Conservation (phyloP, 2,797 vertebrate species). For the Aldrovandia affinis region DNA sequence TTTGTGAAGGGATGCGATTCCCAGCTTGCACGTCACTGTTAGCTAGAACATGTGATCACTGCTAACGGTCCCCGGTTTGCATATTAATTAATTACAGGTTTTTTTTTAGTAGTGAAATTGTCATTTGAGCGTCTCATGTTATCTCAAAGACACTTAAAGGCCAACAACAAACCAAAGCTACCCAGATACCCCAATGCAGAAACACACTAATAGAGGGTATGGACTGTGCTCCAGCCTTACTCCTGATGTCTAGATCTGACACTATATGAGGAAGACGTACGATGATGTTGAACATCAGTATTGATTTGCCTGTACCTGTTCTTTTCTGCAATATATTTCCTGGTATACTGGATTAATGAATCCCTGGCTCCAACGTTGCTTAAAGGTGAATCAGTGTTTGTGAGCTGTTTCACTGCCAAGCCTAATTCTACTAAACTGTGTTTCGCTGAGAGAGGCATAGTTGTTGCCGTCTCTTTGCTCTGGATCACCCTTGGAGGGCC, state of each 20-base stretch:
- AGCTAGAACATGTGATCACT: background rate
- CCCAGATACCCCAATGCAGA: background rate
- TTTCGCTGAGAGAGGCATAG: background rate
- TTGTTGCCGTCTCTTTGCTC: background rate
- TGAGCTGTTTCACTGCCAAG: background rate
- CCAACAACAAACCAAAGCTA: background rate
- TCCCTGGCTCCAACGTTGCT: too few relatives aligned
- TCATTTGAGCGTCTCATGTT: background rate
- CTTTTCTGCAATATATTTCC: background rate
- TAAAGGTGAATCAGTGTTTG: background rate
- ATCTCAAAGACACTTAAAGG: background rate
- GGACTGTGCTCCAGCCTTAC: background rate
- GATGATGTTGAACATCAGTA: background rate
- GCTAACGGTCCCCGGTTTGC: background rate
- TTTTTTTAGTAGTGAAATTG: background rate
- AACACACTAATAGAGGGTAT: background rate
- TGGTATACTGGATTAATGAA: too few relatives aligned
- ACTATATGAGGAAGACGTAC: background rate
- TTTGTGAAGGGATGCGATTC: background rate
- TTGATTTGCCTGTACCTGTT: background rate
- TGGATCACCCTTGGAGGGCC: background rate
- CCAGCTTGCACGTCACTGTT: background rate
- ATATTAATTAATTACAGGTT: background rate
- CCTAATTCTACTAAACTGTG: too few relatives aligned
- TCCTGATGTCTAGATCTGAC: background rate